Evolutionary conservation across 2,888 invertebrate species (phyloP), one percentile per base, ranked within the genome.

Genomic region (Nomada fucata): DNA sequence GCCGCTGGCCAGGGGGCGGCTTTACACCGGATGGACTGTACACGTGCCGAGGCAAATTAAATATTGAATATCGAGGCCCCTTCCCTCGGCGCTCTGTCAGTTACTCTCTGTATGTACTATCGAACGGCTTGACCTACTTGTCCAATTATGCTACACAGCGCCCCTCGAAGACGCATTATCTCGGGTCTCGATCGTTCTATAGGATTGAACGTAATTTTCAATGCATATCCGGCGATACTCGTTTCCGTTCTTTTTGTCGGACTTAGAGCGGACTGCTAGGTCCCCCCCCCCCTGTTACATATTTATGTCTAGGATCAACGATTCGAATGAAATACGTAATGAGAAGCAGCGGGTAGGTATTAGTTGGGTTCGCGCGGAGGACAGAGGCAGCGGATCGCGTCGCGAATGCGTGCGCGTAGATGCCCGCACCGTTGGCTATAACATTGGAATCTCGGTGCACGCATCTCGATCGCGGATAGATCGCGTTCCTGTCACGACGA

Each of bases 61-160:
- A 90, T 90, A 90, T 90, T 87, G 90, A 91, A 90, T 90, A 91
- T 91, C 90, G 90, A 87, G 86, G 59, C 65, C 71, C 61, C 57
- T 61, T 57, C 79, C 76, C 60, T 42, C 13, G 53, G 50, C n/a
- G 36, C 52, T 26, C 72, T 74, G 68, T 52, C 79, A 63, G 75
- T 71, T 75, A 71, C 36, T 60, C 64, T 73, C 69, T 65, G 64
- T 77, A 20, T 81, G 42, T 78, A 42, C 64, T 73, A 78, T 79
- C 85, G 76, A 71, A 76, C 80, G 82, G 76, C 60, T 52, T 67
- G 88, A 87, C 87, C 87, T 67, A 88, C 71, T 88, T 88, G 78
- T 82, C 83, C 80, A 84, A 88, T 88, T 88, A 79, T 53, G 53
- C 72, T 69, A n/a, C 44, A 75, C 55, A 69, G 18, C 11, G 20